Conservation (phyloP, 2,888 invertebrate genomes). For the Caenorhabditis sulstoni region DNA sequence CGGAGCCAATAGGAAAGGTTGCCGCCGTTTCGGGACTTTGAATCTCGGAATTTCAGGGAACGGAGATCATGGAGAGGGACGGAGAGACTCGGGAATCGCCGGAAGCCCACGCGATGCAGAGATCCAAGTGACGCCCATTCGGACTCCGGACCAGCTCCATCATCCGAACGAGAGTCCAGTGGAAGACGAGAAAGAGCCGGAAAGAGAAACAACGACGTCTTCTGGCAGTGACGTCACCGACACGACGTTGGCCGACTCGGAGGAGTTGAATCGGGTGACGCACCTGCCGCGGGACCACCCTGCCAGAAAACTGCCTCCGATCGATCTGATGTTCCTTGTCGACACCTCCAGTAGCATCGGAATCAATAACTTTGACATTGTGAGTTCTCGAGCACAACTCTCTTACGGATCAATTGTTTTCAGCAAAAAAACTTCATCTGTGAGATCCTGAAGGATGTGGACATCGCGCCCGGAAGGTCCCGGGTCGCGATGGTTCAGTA, state of each 20-base stretch:
- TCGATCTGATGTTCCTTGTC: constrained; percentile 77
- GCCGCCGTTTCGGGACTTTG: background rate
- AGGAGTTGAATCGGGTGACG: constrained; percentile 51
- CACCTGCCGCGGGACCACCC: constrained; percentile 72
- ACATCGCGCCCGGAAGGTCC: constrained; percentile 76
- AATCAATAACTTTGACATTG: constrained; percentile 73
- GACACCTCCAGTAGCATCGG: constrained; percentile 76
- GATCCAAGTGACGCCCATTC: constrained; percentile 33
- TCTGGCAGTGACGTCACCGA: constrained; percentile 44
- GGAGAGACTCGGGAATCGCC: constrained; percentile 47
- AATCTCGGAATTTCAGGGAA: constrained; percentile 11
- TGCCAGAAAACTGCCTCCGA: constrained; percentile 73
- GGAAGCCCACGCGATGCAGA: constrained; percentile 44
- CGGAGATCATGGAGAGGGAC: constrained; percentile 12
- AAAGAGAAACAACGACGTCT: constrained; percentile 26
- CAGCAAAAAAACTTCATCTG: constrained; percentile 72
- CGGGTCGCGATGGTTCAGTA: constrained; percentile 73
- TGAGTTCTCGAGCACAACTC: constrained; percentile 48
- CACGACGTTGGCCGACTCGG: constrained; percentile 24
- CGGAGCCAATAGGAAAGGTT: constrained; percentile 41
- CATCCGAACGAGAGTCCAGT: no score
- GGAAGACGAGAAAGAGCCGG: background rate
- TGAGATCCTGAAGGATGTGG: constrained; percentile 71
- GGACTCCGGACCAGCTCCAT: background rate
- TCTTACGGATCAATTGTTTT: no score